Evolutionary conservation across 2,113 vertebrate species (phyloP).

Genomic region (Cairina moschata): DNA sequence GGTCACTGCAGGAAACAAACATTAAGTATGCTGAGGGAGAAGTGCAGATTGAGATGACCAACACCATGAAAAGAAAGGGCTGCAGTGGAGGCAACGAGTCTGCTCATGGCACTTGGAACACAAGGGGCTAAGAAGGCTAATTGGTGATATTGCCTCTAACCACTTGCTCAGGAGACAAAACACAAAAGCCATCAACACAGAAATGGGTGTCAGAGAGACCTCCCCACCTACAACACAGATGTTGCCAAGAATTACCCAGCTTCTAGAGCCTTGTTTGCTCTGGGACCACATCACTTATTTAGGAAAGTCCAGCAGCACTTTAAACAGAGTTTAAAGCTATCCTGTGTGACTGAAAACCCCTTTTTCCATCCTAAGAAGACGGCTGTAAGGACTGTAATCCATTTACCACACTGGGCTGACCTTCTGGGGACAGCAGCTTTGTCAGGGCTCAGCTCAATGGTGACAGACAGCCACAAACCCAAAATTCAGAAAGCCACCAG

Average conservation of each 20-base stretch:
- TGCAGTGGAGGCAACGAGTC: background rate
- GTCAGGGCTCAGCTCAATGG: background rate
- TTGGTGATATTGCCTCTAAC: background rate
- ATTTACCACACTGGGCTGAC: background rate
- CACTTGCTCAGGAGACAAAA: background rate
- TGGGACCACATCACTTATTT: background rate
- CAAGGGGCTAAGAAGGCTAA: background rate
- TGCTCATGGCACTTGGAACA: background rate
- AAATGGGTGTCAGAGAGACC: background rate
- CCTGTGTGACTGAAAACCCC: background rate
- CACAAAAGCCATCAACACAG: background rate
- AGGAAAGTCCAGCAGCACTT: background rate
- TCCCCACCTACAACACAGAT: background rate
- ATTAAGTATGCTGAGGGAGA: rapidly evolving
- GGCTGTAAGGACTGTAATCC: background rate
- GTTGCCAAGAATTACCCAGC: background rate
- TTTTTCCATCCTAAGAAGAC: background rate
- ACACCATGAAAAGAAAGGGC: background rate
- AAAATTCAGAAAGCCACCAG: background rate
- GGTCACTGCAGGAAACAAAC: background rate
- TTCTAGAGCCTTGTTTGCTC: background rate
- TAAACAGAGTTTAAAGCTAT: background rate
- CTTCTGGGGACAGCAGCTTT: background rate
- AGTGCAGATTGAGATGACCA: background rate
- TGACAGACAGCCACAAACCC: background rate